Evolutionary conservation across 2,113 vertebrate species (phyloP), one percentile per base, ranked within the genome.

Genomic region (Galemys pyrenaicus): DNA sequence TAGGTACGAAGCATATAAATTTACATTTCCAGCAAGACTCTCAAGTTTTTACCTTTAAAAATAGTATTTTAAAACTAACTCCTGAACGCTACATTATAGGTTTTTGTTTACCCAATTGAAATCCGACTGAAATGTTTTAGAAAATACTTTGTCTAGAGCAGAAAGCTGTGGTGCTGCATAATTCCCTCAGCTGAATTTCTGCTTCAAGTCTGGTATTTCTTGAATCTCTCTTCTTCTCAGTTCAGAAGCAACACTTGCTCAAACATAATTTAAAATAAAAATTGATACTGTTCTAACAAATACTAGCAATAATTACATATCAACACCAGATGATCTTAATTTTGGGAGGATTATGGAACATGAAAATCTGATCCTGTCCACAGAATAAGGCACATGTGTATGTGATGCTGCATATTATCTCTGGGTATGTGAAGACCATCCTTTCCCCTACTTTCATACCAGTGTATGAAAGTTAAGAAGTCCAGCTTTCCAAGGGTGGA

Each of bases 241-340:
- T 62, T 39, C 26, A 80, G 58, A n/a, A 67, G 58, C 46, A 74
- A 58, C 3, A 58, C 58, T 28, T 71, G 16, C 51, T 39, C 19
- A 54, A 67, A 81, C 58, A 81, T 15, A 87, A 68, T 87, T 86
- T 87, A 67, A 92, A 56, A 87, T 13, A 73, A 37, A 62, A 87
- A 91, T 6, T 58, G n/a, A 81, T 67, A 8, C 32, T 51, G 15
- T 75, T 39, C 26, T 75, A 75, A 62, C n/a, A 60, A 81, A 89
- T 92, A 78, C 41, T 44, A 88, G 71, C 60, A 80, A 65, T 49
- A 19, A 68, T n/a, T 78, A 70, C 7, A 73, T 49, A 39, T 20
- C 32, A 67, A 67, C 35, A 74, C 9, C 39, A 74, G 32, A 67
- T 78, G 62, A 70, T 22, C n/a, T 74, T 81, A 91, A 94, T 26